A percentile compares a stretch with the other conserved stretches of the same genome.
Evolutionary conservation across 2,888 invertebrate species (phyloP).

Genomic region (Ariolimax columbianus): DNA sequence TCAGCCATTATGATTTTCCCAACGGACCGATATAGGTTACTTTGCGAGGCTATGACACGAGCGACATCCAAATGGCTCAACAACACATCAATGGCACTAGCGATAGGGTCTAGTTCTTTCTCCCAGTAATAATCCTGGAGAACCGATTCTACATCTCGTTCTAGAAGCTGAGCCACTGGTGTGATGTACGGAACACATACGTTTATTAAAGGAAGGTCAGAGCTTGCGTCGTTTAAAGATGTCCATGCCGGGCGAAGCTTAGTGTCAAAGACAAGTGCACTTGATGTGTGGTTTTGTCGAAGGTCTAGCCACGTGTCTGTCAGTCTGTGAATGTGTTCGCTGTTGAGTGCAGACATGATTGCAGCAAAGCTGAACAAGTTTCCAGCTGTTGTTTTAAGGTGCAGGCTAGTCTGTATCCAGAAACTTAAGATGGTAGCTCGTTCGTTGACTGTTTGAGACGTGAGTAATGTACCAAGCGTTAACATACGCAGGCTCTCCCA

Average conservation of each 20-base stretch:
- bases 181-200: conserved; percentile 93
- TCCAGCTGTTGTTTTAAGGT: conserved; percentile 92
- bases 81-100: conserved; percentile 89
- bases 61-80: conserved; percentile 90
- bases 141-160: conserved; percentile 80
- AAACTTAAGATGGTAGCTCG: conserved; percentile 91
- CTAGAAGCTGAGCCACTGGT: conserved; percentile 84
- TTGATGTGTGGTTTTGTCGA: conserved; percentile 91
- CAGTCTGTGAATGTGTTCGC: conserved; percentile 88
- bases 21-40: conserved; percentile 87
- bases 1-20: conserved; percentile 86
- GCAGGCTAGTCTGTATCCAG: conserved; percentile 95
- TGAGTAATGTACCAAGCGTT: conserved; percentile 91
- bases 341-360: conserved; percentile 92
- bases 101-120: conserved; percentile 74
- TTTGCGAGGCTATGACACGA: conserved; percentile 86
- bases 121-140: conserved; percentile 34
- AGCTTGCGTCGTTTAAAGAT: conserved; percentile 88
- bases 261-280: conserved; percentile 93
- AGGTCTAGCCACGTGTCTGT: conserved; percentile 92
- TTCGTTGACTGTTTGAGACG: conserved; percentile 85
- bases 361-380: conserved; percentile 94
- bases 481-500: conserved; percentile 91
- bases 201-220: conserved; percentile 93
- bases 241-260: conserved; percentile 91